A percentile compares a stretch with the other conserved stretches of the same genome.
Conservation (phyloP, 2,797 vertebrate species). For the Crocidura indochinensis region DNA sequence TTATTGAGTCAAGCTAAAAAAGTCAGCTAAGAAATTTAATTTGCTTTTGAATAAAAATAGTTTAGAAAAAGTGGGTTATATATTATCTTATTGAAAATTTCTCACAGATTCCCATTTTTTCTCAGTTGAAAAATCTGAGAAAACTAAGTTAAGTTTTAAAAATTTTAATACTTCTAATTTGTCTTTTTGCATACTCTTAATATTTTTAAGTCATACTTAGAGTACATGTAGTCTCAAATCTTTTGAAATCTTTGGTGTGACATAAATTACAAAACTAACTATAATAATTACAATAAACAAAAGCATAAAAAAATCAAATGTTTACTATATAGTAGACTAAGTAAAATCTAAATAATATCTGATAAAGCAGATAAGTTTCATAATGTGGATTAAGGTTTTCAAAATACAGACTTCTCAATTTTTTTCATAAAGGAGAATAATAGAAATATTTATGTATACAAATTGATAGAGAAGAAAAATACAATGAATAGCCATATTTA, state of each 20-base stretch:
- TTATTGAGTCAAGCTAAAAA: constrained; percentile 22
- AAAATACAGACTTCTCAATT: constrained; percentile 18
- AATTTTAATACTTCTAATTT: constrained; percentile 23
- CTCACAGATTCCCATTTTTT: background rate
- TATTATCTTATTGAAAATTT: background rate
- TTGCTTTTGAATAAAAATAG: background rate
- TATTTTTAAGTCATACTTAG: constrained; percentile 35
- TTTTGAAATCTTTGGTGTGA: background rate
- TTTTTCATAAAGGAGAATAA: constrained; percentile 35
- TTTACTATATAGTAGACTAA: background rate
- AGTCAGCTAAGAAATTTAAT: background rate
- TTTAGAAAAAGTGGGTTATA: background rate
- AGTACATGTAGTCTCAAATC: background rate
- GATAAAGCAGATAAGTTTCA: background rate
- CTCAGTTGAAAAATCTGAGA: background rate
- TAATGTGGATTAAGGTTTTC: constrained; percentile 27
- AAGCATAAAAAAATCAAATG: constrained; percentile 4
- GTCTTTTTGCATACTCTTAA: background rate
- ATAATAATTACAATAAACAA: background rate
- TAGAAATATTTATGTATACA: constrained; percentile 60
- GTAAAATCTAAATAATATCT: constrained; percentile 4
- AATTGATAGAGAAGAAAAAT: background rate
- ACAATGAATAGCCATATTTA: constrained; percentile 39
- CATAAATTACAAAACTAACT: constrained; percentile 43
- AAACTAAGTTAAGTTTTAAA: constrained; percentile 41